Evolutionary conservation across 2,113 vertebrate species (phyloP).

Genomic region (Phocoena sinus): DNA sequence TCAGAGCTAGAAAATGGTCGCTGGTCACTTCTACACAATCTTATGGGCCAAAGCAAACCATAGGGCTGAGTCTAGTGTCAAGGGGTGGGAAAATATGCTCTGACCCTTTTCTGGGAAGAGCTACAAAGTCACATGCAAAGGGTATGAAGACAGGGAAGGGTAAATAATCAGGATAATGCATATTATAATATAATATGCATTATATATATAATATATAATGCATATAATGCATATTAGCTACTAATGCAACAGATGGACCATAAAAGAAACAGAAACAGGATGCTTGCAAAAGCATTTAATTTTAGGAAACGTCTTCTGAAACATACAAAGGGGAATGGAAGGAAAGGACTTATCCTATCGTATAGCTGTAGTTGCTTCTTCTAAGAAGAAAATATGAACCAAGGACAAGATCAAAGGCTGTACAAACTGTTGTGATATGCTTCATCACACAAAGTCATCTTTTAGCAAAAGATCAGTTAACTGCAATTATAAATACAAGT

Average conservation of each 20-base stretch:
- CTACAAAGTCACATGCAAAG: background rate
- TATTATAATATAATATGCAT: too few relatives aligned
- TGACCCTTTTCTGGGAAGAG: background rate
- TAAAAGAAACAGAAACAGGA: background rate
- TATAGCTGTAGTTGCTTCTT: background rate
- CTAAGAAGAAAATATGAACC: background rate
- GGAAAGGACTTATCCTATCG: background rate
- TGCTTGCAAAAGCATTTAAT: background rate
- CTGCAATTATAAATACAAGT: background rate
- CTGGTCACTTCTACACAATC: background rate
- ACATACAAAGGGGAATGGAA: background rate
- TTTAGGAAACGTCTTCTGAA: background rate
- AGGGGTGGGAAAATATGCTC: background rate
- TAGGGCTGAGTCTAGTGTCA: background rate
- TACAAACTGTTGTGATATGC: background rate
- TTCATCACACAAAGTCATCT: background rate
- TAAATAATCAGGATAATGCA: background rate
- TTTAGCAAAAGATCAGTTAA: background rate
- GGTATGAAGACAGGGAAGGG: background rate
- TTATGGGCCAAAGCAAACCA: background rate
- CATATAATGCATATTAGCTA: too few relatives aligned
- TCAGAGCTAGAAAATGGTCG: background rate
- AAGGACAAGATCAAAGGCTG: background rate
- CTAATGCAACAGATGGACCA: background rate
- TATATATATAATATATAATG: too few relatives aligned